Evolutionary conservation across 37 sponge, comb jelly and placozoan genomes (phyloP).

Genomic region (Eunapius fragilis): DNA sequence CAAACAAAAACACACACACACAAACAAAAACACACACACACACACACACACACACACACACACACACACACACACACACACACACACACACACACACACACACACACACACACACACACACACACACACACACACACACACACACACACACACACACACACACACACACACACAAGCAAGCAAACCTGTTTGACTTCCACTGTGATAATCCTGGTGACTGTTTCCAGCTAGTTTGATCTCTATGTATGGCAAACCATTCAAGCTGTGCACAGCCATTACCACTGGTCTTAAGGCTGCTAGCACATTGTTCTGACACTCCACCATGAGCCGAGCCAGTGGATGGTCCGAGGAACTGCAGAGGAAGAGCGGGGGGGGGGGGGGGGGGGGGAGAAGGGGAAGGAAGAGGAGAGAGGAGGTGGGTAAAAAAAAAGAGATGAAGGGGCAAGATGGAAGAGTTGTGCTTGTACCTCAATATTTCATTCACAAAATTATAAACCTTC

Average conservation of each 20-base stretch:
- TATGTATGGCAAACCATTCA: slow-evolving; percentile 41
- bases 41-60: too few species aligned
- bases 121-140: too few species aligned
- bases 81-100: too few species aligned
- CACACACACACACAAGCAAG: too few species aligned
- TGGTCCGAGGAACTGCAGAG: slow-evolving; percentile 65
- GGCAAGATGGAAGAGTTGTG: background rate
- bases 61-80: too few species aligned
- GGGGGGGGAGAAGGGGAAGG: background rate
- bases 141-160: too few species aligned
- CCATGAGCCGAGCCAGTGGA: slow-evolving; percentile 72
- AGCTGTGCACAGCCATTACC: slow-evolving; percentile 34
- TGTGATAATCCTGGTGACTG: background rate
- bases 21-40: too few species aligned
- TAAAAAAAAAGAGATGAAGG: background rate
- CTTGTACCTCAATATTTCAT: slow-evolving; percentile 60
- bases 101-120: too few species aligned
- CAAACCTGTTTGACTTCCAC: too few species aligned
- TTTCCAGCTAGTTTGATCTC: slow-evolving; percentile 28
- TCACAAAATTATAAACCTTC: slow-evolving; percentile 36
- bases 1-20: too few species aligned
- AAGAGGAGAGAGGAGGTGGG: background rate
- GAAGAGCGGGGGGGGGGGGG: slow-evolving; percentile 11
- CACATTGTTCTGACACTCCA: slow-evolving; percentile 65
- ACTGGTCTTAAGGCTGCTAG: slow-evolving; percentile 55